These are phyloP conservation scores for Andrena minutula DNA, from an alignment of 2,888 invertebrate genomes.

Conservation along the genomic window DNA sequence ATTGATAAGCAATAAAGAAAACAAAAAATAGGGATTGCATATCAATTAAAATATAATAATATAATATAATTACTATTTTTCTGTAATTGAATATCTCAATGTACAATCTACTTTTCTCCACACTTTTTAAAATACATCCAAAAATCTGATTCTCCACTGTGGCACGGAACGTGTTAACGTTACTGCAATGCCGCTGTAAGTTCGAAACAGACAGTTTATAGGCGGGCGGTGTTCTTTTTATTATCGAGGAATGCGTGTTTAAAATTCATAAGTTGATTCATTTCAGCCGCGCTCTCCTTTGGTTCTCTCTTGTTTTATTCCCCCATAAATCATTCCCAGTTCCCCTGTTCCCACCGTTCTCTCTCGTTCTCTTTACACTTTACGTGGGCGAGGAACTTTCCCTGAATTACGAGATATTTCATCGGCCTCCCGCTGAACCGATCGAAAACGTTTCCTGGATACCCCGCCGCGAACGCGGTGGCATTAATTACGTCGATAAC, in stretches of 20 bases:
- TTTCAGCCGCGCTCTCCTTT: slow-evolving; percentile 31
- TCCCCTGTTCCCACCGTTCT: slow-evolving; percentile 6
- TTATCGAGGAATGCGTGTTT: slow-evolving; percentile 54
- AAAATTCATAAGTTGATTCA: slow-evolving; percentile 68
- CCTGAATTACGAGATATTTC: slow-evolving; percentile 75
- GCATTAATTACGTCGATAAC: slow-evolving; percentile 76
- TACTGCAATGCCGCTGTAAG: slow-evolving; percentile 11
- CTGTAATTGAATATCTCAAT: too few species aligned
- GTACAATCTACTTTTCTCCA: too few species aligned
- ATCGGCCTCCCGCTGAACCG: slow-evolving; percentile 62
- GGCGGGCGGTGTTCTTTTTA: slow-evolving; percentile 55
- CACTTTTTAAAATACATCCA: too few species aligned
- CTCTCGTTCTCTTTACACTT: slow-evolving; percentile 54
- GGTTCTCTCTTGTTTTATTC: slow-evolving; percentile 44
- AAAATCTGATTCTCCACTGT: too few species aligned
- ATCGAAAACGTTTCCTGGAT: slow-evolving; percentile 66
- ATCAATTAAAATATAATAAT: too few species aligned
- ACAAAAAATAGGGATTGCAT: too few species aligned
- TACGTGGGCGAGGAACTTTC: slow-evolving; percentile 65
- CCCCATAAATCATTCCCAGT: slow-evolving; percentile 60
- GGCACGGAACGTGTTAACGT: too few species aligned
- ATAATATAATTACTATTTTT: too few species aligned
- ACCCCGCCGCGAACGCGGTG: slow-evolving; percentile 41
- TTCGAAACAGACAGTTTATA: slow-evolving; percentile 16
- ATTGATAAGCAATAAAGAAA: too few species aligned